These are phyloP conservation scores for Conus canariensis DNA, from an alignment of 2,888 invertebrate genomes.

Conservation along the genomic window DNA sequence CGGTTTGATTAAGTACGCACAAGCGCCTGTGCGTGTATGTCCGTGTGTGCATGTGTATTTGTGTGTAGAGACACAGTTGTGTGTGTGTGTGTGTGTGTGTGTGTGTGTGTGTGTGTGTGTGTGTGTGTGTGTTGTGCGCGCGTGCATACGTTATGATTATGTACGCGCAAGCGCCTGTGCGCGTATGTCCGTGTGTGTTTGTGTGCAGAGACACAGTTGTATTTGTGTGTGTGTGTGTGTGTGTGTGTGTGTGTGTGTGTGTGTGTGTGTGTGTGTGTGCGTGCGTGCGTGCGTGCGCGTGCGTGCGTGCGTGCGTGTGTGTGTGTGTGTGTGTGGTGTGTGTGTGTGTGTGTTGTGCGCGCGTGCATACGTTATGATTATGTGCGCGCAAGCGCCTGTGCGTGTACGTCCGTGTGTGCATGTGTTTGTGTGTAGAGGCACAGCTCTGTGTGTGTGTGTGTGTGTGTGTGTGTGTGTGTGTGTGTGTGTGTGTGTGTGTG, in stretches of 20 bases:
- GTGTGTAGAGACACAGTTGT: neutral
- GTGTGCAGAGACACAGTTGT: neutral
- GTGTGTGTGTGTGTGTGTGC: neutral
- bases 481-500: neutral
- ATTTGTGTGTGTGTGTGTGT: conserved; percentile 3
- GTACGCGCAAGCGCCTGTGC: neutral
- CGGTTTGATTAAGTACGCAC: no score
- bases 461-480: neutral
- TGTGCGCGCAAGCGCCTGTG: neutral
- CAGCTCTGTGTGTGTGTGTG: neutral
- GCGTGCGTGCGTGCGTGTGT: neutral
- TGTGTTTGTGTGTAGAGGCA: neutral
- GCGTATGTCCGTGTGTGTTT: neutral
- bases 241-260: neutral
- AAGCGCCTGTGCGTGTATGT: no score
- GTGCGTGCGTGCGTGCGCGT: neutral
- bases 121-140: neutral
- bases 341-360: neutral
- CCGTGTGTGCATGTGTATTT: no score
- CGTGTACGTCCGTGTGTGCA: neutral
- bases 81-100: neutral
- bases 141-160: neutral
- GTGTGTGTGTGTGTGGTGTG: neutral
- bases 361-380: neutral
- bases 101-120: neutral